Evolutionary conservation across 2,888 invertebrate species (phyloP).

Genomic region (Melanophora roralis): DNA sequence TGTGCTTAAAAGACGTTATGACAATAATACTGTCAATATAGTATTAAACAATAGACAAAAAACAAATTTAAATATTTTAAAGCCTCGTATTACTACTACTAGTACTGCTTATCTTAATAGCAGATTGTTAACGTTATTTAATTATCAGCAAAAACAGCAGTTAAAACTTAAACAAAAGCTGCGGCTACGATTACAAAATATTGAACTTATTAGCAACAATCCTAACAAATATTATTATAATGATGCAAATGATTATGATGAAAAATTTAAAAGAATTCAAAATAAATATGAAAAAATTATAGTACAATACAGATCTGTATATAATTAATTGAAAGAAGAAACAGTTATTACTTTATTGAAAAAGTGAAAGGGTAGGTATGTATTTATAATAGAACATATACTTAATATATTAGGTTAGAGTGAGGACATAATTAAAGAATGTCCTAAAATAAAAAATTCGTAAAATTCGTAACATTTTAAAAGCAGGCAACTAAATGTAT

Average conservation of each 20-base stretch:
- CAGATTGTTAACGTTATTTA: constrained; percentile 7
- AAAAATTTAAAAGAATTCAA: constrained; percentile 63
- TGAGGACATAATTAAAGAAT: no score
- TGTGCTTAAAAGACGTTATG: constrained; percentile 15
- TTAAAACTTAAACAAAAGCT: constrained; percentile 43
- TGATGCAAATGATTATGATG: constrained; percentile 58
- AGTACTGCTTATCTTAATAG: constrained; percentile 34
- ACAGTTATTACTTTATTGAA: neutral
- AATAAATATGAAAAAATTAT: constrained; percentile 76
- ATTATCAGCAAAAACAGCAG: constrained; percentile 46
- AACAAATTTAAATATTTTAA: constrained; percentile 22
- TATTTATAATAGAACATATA: no score
- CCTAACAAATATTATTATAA: constrained; percentile 64
- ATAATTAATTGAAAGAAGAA: constrained; percentile 63
- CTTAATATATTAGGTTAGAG: no score
- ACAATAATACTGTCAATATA: constrained; percentile 5
- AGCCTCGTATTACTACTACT: neutral
- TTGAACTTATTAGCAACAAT: constrained; percentile 62
- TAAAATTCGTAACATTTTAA: no score
- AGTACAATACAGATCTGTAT: constrained; percentile 77
- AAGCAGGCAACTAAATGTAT: no score
- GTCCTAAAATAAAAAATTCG: no score
- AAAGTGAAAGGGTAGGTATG: neutral
- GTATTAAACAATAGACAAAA: neutral
- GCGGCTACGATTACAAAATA: no score